Evolutionary conservation across 2,113 vertebrate species (phyloP).

Genomic region (Gnathonemus echidnorhynchus): DNA sequence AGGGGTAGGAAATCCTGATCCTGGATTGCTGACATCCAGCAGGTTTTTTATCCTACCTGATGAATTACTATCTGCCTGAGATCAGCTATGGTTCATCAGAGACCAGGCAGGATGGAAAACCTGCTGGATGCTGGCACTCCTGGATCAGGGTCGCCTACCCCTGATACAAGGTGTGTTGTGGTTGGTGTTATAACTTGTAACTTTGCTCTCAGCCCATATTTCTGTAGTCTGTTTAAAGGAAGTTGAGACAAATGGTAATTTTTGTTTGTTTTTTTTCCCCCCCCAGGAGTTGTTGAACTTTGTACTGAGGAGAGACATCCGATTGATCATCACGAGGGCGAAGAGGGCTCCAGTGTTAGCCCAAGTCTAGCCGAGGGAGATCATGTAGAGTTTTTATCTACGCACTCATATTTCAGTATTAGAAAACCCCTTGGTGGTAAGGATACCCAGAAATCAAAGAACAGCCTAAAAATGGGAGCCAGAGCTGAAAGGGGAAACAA

Average conservation of each 20-base stretch:
- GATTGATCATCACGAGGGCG: background rate
- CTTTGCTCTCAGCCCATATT: background rate
- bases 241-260: background rate
- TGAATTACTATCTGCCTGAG: no score
- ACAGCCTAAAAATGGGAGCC: background rate
- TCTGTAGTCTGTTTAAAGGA: background rate
- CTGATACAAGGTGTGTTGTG: background rate
- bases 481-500: constrained; percentile 16
- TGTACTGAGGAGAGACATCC: background rate
- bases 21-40: background rate
- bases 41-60: background rate
- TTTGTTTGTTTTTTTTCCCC: background rate
- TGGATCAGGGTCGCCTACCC: no score
- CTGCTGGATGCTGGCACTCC: no score
- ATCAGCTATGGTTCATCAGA: no score
- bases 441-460: constrained; percentile 21
- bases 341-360: background rate
- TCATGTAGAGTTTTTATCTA: background rate
- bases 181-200: background rate
- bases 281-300: background rate
- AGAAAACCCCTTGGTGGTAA: constrained; percentile 14
- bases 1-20: background rate
- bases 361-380: background rate
- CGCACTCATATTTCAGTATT: background rate
- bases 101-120: no score